These are phyloP conservation scores for Thalassaphorura encarpata DNA, from an alignment of 1,140 invertebrate genomes.

Conservation along the genomic window DNA sequence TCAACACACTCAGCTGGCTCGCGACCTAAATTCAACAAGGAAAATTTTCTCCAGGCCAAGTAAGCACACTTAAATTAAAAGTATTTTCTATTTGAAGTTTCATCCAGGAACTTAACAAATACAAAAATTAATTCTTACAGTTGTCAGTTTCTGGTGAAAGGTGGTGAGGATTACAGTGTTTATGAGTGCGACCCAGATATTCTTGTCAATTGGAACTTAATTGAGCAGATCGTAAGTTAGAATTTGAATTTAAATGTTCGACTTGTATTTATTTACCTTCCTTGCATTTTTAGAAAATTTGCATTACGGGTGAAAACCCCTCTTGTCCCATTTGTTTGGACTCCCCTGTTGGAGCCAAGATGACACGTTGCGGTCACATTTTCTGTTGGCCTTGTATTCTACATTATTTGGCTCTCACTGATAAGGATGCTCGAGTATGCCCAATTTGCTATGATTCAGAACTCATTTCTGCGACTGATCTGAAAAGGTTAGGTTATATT, in stretches of 20 bases:
- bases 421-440: conserved; percentile 66
- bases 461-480: conserved; percentile 59
- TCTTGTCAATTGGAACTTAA: conserved; percentile 78
- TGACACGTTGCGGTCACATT: conserved; percentile 88
- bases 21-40: conserved; percentile 72
- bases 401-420: conserved; percentile 76
- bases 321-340: conserved; percentile 85
- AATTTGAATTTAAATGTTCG: too few relatives aligned
- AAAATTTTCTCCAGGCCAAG: conserved; percentile 89
- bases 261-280: not conserved
- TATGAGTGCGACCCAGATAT: conserved; percentile 73
- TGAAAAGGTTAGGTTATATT: conserved; percentile 65
- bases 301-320: not conserved
- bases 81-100: not conserved
- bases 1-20: too few relatives aligned
- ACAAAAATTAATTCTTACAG: conserved; percentile 46
- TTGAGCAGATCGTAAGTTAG: conserved; percentile 89
- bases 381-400: conserved; percentile 94
- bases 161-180: conserved; percentile 61
- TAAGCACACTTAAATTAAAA: conserved; percentile 39
- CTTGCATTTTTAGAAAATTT: not conserved
- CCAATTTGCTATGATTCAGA: conserved; percentile 85
- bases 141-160: conserved; percentile 87
- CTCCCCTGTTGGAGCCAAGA: conserved; percentile 70
- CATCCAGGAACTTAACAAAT: not conserved